A percentile compares a stretch with the other conserved stretches of the same genome.
phyloP scores from a whole-genome alignment of 2,888 invertebrate species.

The Ectemnius cavifrons region DNA sequence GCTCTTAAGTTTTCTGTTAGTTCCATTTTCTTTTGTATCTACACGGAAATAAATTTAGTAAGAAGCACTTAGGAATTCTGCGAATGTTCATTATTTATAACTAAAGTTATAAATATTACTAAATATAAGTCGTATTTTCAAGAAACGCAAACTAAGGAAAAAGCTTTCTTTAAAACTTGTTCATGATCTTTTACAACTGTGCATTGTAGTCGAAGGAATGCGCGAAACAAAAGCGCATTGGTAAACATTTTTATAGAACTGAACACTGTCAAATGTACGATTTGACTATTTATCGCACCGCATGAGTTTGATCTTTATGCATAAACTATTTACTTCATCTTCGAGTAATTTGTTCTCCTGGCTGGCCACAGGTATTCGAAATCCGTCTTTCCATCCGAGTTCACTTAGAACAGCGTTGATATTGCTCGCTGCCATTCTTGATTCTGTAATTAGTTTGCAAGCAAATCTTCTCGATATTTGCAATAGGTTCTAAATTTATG shows the following conservation, averaged over 20 bases:
- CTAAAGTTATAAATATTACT: too few relatives aligned
- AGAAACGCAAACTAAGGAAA: too few relatives aligned
- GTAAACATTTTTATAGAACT: background rate
- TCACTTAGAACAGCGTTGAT: slow-evolving; percentile 84
- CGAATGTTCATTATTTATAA: too few relatives aligned
- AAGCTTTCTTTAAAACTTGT: too few relatives aligned
- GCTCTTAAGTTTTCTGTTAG: slow-evolving; percentile 78
- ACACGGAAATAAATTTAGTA: slow-evolving; percentile 13
- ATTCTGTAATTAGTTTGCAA: too few relatives aligned
- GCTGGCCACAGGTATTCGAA: slow-evolving; percentile 89
- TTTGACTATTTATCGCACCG: background rate
- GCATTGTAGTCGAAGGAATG: too few relatives aligned
- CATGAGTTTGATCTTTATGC: slow-evolving; percentile 13
- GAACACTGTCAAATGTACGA: background rate
- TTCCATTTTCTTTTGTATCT: slow-evolving; percentile 79
- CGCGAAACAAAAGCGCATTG: too few relatives aligned
- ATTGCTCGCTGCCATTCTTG: slow-evolving; percentile 75
- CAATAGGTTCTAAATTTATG: slow-evolving; percentile 16
- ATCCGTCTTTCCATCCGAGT: slow-evolving; percentile 88
- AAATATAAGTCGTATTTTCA: too few relatives aligned
- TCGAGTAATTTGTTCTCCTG: slow-evolving; percentile 83
- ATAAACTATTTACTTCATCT: slow-evolving; percentile 76
- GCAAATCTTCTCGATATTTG: background rate
- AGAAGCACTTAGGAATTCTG: background rate
- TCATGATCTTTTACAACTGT: too few relatives aligned